Evolutionary conservation across 2,797 vertebrate species (phyloP), one percentile per base, ranked within the genome.

Genomic region (Hemibagrus guttatus): DNA sequence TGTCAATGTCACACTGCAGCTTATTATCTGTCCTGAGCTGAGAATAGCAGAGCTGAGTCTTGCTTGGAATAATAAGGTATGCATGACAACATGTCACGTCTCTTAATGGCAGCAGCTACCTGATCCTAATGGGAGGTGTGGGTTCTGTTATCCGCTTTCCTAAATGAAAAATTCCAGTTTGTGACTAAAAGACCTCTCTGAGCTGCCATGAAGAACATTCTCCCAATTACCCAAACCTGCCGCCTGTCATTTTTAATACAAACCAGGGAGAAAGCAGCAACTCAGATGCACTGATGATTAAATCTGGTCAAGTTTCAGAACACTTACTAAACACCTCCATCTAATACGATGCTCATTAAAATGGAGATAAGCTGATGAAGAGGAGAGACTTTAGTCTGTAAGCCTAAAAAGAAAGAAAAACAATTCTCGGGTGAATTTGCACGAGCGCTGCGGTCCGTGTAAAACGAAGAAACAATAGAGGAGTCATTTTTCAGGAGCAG

Each of bases 191-290:
- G 89, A 90, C 89, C 89, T 92, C 89, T 89, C 90, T 92, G 87
- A 42, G 85, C 88, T 28, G 90, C 92, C 91, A 90, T 91, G 93
- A 93, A 88, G 90, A 94, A 94, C 90, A 71, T 81, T 88, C 88
- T 91, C 91, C 93, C 93, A 95, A 95, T 95, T 95, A 95, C 92
- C 91, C 91, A 92, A 94, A 93, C 94, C 94, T 93, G 91, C 92
- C 91, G 92, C 90, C 93, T 93, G 91, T 89, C 93, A 93, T 91
- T 88, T 86, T 75, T 84, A 80, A 72, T 61, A 63, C 16, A 23
- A 78, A 84, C 46, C 52, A 64, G 63, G 81, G 82, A 39, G 76
- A 85, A 87, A 39, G 46, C 26, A 85, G 54, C 76, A 87, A 69
- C 88, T 89, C 86, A 78, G 74, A 85, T 83, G 63, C 76, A 56